Conservation (phyloP, 2,113 vertebrate genomes). For the Orientallactaga bullata region DNA sequence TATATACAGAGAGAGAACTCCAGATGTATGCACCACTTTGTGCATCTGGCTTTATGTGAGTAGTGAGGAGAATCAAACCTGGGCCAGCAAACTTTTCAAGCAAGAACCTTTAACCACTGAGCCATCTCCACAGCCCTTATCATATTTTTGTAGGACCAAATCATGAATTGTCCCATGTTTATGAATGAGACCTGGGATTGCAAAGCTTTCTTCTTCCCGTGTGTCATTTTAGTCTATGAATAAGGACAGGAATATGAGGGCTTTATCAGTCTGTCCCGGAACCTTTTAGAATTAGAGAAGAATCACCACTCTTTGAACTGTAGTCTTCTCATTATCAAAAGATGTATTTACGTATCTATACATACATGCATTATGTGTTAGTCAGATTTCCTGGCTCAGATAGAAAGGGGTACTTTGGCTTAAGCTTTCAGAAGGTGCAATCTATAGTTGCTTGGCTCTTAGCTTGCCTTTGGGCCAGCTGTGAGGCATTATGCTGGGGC, state of each 20-base stretch:
- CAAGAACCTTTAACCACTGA: no score
- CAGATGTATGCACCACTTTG: no score
- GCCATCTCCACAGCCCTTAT: no score
- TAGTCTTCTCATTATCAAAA: conserved; percentile 41
- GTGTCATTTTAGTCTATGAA: not conserved
- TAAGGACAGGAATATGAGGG: conserved; percentile 26
- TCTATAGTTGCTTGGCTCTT: not conserved
- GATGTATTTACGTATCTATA: not conserved
- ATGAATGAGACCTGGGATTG: not conserved
- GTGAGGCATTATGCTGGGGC: not conserved
- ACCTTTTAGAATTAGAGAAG: conserved; percentile 1
- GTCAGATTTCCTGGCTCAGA: not conserved
- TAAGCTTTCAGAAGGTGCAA: not conserved
- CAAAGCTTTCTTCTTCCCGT: not conserved
- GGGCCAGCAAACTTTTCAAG: no score
- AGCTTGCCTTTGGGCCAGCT: not conserved
- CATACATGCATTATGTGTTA: not conserved
- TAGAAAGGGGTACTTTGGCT: not conserved
- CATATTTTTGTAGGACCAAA: conserved; percentile 13
- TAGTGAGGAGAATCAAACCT: no score
- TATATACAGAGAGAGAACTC: no score
- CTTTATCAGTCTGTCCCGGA: not conserved
- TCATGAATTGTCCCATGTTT: not conserved
- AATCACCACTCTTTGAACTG: conserved; percentile 1
- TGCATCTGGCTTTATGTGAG: no score